Evolutionary conservation across 2,797 vertebrate species (phyloP).

Genomic region (Holocentrus rufus): DNA sequence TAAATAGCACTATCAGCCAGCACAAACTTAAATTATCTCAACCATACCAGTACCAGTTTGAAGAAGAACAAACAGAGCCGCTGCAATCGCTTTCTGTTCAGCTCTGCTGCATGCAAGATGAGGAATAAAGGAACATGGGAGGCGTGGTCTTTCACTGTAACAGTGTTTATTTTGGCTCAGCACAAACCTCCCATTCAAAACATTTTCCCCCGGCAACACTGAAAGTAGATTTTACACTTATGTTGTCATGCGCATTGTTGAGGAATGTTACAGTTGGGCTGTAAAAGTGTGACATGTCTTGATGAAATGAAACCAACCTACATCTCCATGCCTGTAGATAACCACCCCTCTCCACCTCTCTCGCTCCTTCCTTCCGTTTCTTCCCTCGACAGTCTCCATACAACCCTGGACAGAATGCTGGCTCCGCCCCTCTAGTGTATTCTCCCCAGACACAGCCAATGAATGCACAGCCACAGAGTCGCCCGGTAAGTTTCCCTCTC

Average conservation of each 20-base stretch:
- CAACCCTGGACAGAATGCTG: conserved; percentile 94
- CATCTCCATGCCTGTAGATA: neutral
- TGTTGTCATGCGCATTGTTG: conserved; percentile 7
- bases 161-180: conserved; percentile 44
- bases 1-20: conserved; percentile 59
- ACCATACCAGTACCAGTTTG: conserved; percentile 40
- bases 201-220: conserved; percentile 35
- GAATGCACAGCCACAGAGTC: conserved; percentile 94
- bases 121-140: conserved; percentile 45
- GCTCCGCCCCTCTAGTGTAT: conserved; percentile 91
- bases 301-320: conserved; percentile 10
- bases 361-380: conserved; percentile 35
- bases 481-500: conserved; percentile 87
- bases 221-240: conserved; percentile 4
- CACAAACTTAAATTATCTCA: conserved; percentile 55
- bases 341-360: conserved; percentile 25
- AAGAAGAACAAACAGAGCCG: conserved; percentile 42
- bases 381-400: conserved; percentile 87
- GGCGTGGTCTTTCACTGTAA: conserved; percentile 43
- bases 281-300: conserved; percentile 18
- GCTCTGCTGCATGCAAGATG: conserved; percentile 40
- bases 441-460: conserved; percentile 94
- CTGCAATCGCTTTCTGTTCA: conserved; percentile 45
- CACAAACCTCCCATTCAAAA: conserved; percentile 38
- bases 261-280: conserved; percentile 1